A percentile compares a stretch with the other conserved stretches of the same genome.
Evolutionary conservation across 2,797 vertebrate genomes (phyloP).

Genomic region (Sciurus carolinensis): DNA sequence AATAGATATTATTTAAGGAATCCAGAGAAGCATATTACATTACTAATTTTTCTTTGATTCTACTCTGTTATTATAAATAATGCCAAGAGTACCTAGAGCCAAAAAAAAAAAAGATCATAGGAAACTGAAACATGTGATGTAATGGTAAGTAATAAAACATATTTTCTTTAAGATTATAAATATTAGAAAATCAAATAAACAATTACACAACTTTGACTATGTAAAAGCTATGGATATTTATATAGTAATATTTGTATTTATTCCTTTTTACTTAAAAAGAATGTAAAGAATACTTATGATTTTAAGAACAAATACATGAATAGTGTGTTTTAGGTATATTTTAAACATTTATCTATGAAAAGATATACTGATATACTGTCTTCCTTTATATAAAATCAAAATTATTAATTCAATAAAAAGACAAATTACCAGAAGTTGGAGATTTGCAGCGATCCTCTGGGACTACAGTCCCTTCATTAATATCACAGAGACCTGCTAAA

Average conservation of each 20-base stretch:
- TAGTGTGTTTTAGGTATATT: not conserved
- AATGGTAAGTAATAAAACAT: not conserved
- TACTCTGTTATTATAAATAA: not conserved
- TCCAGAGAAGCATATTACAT: not conserved
- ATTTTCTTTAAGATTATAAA: not conserved
- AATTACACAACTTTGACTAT: conserved; percentile 52
- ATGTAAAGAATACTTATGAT: conserved; percentile 18
- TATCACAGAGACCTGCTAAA: conserved; percentile 96
- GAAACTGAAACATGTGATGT: not conserved
- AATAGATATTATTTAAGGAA: not conserved
- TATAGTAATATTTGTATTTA: not conserved
- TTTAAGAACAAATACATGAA: conserved; percentile 21
- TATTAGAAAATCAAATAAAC: conserved; percentile 4
- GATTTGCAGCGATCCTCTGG: conserved; percentile 99
- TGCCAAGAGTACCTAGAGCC: not conserved
- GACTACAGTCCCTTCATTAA: conserved; percentile 95
- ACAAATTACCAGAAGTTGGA: conserved; percentile 96
- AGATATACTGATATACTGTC: not conserved
- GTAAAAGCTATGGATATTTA: not conserved
- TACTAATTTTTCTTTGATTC: not conserved
- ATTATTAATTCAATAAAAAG: conserved; percentile 65
- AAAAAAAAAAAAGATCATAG: not conserved
- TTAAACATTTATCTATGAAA: conserved; percentile 41
- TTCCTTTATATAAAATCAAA: not conserved
- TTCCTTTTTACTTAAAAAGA: conserved; percentile 48